phyloP scores from a whole-genome alignment of 2,888 invertebrate genomes.

The Ecliptopera silaceata region DNA sequence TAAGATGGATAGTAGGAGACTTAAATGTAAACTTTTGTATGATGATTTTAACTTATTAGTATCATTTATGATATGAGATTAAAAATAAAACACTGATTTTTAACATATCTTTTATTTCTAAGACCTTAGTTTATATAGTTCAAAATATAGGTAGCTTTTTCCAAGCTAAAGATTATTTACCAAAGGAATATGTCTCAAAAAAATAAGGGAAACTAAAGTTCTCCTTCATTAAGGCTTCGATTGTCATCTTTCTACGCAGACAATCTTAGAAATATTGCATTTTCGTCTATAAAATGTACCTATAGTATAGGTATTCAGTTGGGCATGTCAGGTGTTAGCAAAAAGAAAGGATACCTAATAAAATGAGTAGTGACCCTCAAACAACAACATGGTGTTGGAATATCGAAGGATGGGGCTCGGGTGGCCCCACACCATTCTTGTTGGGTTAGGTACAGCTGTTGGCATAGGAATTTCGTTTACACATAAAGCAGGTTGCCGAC shows the following conservation, averaged over 20 bases:
- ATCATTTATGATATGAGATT: constrained; percentile 59
- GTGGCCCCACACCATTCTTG: constrained; percentile 23
- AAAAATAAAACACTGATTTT: constrained; percentile 68
- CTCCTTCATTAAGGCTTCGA: no score
- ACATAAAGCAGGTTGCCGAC: constrained; percentile 9
- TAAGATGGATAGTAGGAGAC: constrained; percentile 40
- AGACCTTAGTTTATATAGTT: no score
- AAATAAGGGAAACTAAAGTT: no score
- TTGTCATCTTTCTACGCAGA: no score
- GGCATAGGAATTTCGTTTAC: constrained; percentile 1
- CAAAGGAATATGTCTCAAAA: no score
- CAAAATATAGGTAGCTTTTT: no score
- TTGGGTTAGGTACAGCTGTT: constrained; percentile 11
- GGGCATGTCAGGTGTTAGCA: no score
- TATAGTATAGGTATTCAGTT: no score
- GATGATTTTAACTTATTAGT: constrained; percentile 62
- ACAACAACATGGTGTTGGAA: constrained; percentile 16
- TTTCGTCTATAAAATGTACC: no score
- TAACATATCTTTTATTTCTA: constrained; percentile 26
- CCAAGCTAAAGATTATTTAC: no score
- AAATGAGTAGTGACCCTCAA: constrained; percentile 12
- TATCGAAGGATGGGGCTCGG: constrained; percentile 21
- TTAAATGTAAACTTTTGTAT: constrained; percentile 68
- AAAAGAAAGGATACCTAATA: neutral
- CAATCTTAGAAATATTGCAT: no score